Evolutionary conservation across 2,888 invertebrate species (phyloP).

Genomic region (Stenodema calcarata): DNA sequence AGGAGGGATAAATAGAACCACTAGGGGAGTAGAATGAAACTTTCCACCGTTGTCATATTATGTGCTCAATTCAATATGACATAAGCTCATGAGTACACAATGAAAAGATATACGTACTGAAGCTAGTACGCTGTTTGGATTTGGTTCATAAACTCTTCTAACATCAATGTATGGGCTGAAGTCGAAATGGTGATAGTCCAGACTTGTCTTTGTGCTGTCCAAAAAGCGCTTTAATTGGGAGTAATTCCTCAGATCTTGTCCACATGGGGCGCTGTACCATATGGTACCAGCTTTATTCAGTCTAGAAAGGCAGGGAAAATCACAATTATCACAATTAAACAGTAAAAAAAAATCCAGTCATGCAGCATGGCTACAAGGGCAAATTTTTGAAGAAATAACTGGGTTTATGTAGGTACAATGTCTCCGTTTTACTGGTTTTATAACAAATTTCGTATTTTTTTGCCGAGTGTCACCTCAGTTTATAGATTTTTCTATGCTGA

Average conservation of each 20-base stretch:
- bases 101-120: neutral
- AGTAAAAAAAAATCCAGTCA: too few relatives aligned
- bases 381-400: too few relatives aligned
- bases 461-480: too few relatives aligned
- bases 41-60: too few relatives aligned
- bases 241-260: constrained; percentile 75
- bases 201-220: constrained; percentile 69
- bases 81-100: neutral
- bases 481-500: too few relatives aligned
- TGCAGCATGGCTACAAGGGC: too few relatives aligned
- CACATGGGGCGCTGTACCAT: constrained; percentile 79
- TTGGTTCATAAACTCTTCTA: neutral
- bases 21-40: too few relatives aligned
- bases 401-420: too few relatives aligned
- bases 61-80: too few relatives aligned
- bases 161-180: constrained; percentile 80
- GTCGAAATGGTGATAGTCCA: constrained; percentile 90
- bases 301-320: neutral
- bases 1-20: too few relatives aligned
- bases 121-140: neutral
- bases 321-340: neutral
- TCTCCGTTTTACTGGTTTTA: too few relatives aligned
- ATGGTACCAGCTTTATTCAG: neutral
- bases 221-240: constrained; percentile 80
- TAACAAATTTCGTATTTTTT: too few relatives aligned